These are phyloP conservation scores for Cyphomyrus plagiostoma DNA, from an alignment of 2,113 vertebrate genomes.

Conservation along the genomic window DNA sequence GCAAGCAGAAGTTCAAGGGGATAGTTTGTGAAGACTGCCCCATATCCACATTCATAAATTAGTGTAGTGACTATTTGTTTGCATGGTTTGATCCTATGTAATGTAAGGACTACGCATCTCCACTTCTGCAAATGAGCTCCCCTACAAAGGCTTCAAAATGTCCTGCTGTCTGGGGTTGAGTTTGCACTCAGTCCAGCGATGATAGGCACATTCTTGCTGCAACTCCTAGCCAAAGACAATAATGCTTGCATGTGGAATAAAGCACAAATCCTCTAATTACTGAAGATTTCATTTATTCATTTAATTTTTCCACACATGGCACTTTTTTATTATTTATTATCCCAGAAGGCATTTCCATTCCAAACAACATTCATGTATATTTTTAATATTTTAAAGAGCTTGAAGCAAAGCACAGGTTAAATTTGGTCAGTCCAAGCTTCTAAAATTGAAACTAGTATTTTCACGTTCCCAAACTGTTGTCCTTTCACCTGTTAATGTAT, in stretches of 20 bases:
- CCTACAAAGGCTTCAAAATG: background rate
- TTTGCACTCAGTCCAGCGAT: background rate
- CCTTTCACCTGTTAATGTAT: background rate
- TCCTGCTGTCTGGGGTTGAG: background rate
- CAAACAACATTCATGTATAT: background rate
- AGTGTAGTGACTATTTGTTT: background rate
- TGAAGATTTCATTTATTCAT: background rate
- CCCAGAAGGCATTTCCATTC: background rate
- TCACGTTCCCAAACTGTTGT: background rate
- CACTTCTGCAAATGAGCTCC: background rate
- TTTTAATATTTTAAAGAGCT: background rate
- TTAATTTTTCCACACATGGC: background rate
- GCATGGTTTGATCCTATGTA: background rate
- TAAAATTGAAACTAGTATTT: background rate
- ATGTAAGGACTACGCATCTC: background rate
- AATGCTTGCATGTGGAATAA: background rate
- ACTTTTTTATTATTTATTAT: background rate
- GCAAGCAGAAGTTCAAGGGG: background rate
- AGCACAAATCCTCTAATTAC: background rate
- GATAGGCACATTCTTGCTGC: background rate
- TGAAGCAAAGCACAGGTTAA: background rate
- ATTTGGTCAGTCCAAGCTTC: background rate
- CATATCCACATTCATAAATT: background rate
- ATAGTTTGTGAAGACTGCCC: background rate
- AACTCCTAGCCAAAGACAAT: background rate